phyloP scores from a whole-genome alignment of 2,113 vertebrate genomes.

The Cettia cetti region DNA sequence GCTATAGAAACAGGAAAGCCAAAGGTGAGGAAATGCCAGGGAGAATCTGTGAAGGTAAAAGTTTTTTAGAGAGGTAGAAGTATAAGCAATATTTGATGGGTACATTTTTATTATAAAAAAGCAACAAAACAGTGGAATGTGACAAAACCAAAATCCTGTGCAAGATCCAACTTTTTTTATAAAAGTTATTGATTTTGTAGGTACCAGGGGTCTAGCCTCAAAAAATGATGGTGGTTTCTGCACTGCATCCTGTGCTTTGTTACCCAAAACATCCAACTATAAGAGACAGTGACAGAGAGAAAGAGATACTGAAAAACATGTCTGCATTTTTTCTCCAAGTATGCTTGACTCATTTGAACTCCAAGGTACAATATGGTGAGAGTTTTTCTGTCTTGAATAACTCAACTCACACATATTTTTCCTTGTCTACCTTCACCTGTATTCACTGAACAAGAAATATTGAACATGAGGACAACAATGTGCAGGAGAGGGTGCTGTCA shows the following conservation, averaged over 20 bases:
- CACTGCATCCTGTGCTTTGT: background rate
- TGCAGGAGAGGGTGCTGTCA: background rate
- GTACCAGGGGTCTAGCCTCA: background rate
- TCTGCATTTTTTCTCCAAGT: background rate
- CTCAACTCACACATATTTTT: background rate
- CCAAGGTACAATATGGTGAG: background rate
- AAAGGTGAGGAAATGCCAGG: background rate
- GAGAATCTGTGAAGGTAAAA: background rate
- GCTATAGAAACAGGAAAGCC: background rate
- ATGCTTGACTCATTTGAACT: constrained; percentile 43
- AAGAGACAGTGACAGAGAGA: background rate
- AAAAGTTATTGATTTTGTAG: background rate
- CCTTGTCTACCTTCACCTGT: background rate
- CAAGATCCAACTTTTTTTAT: background rate
- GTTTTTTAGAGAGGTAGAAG: background rate
- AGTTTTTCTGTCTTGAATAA: background rate
- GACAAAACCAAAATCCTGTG: background rate
- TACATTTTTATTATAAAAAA: background rate
- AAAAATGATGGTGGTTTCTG: background rate
- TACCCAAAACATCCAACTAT: background rate
- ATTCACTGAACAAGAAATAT: background rate
- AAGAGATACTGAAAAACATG: background rate
- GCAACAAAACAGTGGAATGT: background rate
- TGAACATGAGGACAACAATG: background rate
- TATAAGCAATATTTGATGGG: background rate